These are phyloP conservation scores for Athalia cordata DNA, from an alignment of 2,888 invertebrate genomes.

Conservation along the genomic window DNA sequence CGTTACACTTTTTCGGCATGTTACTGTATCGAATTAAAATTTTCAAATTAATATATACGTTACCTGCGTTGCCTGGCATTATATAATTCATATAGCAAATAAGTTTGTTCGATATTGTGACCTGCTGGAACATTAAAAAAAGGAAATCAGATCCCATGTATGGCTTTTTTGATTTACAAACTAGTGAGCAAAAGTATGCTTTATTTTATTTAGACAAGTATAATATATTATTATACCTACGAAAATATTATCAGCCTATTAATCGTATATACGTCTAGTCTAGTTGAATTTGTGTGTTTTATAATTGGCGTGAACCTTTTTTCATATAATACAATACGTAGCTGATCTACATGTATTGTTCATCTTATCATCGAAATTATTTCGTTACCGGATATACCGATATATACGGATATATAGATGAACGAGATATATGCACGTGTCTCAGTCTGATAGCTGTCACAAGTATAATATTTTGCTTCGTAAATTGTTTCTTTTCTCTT, in stretches of 20 bases:
- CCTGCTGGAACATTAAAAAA: slow-evolving; percentile 63
- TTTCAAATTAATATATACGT: not conserved
- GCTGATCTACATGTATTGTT: not conserved
- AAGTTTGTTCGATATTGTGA: slow-evolving; percentile 53
- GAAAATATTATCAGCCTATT: not conserved
- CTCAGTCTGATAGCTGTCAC: not conserved
- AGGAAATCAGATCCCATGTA: slow-evolving; percentile 54
- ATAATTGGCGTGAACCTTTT: not conserved
- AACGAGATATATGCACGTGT: not conserved
- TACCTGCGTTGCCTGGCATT: not conserved
- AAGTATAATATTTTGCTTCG: not conserved
- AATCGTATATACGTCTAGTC: slow-evolving; percentile 15
- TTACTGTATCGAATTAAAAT: slow-evolving; percentile 9
- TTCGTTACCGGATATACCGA: not conserved
- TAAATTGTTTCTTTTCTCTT: not conserved
- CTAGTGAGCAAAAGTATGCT: slow-evolving; percentile 57
- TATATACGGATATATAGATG: no score
- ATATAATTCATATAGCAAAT: not conserved
- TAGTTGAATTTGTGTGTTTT: slow-evolving; percentile 19
- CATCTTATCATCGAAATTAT: slow-evolving; percentile 10
- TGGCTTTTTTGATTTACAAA: slow-evolving; percentile 50
- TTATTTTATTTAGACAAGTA: slow-evolving; percentile 53
- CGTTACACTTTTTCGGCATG: slow-evolving; percentile 18
- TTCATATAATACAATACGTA: not conserved
- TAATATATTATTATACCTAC: not conserved